Conservation (phyloP, 2,888 invertebrate species). For the Aelia acuminata region DNA sequence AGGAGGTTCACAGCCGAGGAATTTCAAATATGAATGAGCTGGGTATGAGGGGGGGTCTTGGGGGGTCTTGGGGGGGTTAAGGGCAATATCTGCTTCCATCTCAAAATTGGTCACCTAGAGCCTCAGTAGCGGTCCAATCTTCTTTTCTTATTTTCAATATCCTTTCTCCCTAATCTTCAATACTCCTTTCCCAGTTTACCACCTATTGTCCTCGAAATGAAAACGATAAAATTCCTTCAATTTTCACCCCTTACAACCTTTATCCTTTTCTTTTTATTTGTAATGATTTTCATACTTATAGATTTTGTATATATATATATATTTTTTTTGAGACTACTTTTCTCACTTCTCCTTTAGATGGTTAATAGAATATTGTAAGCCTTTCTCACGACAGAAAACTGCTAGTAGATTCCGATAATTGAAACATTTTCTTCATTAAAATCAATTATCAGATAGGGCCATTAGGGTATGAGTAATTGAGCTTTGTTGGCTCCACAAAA, state of each 20-base stretch:
- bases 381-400: no score
- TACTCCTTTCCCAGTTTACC: conserved; percentile 16
- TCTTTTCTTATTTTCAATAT: conserved; percentile 48
- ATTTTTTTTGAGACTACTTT: no score
- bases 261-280: not conserved
- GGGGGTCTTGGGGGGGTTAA: no score
- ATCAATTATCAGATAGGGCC: no score
- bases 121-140: conserved; percentile 33
- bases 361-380: no score
- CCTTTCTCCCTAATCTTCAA: conserved; percentile 45
- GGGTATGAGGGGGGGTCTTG: no score
- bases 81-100: conserved; percentile 36
- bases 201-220: conserved; percentile 33
- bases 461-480: no score
- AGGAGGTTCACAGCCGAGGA: conserved; percentile 13
- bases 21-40: conserved; percentile 16
- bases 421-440: no score
- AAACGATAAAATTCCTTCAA: conserved; percentile 32
- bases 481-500: no score
- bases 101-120: conserved; percentile 41
- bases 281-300: not conserved
- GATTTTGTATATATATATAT: not conserved
- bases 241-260: not conserved
- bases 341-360: no score
- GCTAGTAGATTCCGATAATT: no score